A percentile compares a stretch with the other conserved stretches of the same genome.
Conservation (phyloP, 1,140 invertebrate genomes). For the Anastrepha obliqua region DNA sequence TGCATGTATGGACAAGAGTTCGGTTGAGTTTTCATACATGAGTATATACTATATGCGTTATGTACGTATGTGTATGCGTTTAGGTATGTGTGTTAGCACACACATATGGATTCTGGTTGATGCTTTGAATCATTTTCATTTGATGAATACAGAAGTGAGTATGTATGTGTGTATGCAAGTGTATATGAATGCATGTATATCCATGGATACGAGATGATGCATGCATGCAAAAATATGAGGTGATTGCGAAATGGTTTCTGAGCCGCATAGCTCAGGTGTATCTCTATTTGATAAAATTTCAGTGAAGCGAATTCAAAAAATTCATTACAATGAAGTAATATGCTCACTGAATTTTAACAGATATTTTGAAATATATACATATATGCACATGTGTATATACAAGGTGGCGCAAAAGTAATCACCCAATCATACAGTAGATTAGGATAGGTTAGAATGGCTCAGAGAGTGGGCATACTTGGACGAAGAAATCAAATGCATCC, state of each 20-base stretch:
- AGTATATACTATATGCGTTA: background rate
- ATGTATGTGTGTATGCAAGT: background rate
- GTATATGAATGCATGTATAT: background rate
- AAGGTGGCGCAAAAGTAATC: too few species aligned
- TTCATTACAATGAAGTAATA: conserved; percentile 17
- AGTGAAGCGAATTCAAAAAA: background rate
- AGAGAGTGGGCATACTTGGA: too few species aligned
- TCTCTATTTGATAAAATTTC: background rate
- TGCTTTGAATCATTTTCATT: conserved; percentile 11
- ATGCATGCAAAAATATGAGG: background rate
- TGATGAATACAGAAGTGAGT: background rate
- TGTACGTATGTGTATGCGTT: background rate
- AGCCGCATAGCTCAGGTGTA: background rate
- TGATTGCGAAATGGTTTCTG: conserved; percentile 10
- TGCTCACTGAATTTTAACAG: conserved; percentile 10
- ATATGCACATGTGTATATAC: too few species aligned
- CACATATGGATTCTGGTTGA: background rate
- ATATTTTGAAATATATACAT: background rate
- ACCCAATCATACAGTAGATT: too few species aligned
- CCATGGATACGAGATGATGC: background rate
- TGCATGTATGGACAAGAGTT: too few species aligned
- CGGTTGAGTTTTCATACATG: background rate
- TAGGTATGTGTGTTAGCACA: background rate
- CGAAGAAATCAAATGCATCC: too few species aligned
- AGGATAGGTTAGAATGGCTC: too few species aligned